Base-by-base conservation (phyloP, 2,113 vertebrate species). In the Notothenia coriiceps region DNA sequence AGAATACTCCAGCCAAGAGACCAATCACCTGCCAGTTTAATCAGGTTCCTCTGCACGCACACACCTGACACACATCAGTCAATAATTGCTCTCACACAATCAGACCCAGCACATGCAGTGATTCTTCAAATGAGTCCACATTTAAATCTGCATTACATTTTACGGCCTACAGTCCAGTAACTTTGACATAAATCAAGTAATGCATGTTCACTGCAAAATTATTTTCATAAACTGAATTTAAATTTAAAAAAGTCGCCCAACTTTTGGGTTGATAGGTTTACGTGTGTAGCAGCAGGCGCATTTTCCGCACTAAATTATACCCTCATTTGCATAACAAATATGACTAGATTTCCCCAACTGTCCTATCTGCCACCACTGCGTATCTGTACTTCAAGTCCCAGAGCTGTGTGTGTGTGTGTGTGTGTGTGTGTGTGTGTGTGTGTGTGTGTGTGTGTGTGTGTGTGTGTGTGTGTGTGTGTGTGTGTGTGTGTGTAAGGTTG, bases 271-370 rank as follows among this genome's bases (percentile, higher is more conserved):
- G 6, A 60, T 51, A 43, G 55, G 3, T 47, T 56, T 33, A 35
- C 10, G 66, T 73, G n/a, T 57, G 62, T 44, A 56, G 56, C 61
- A 10, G 10, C 35, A 40, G 6, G 35, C 35, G 35, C 73, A 77
- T 40, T 40, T 40, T 11, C 61, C 11, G 62, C 73, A 44, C 15
- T 70, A 44, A 63, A 74, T 72, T 43, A 56, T 55, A 22, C 47
- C 40, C 55, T 51, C 22, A 80, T 84, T 82, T 84, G 56, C 73
- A 80, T 86, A 22, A 74, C 71, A 20, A 74, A 80, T 46, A 70
- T 62, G 25, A 66, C 47, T 59, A 66, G 29, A 82, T 66, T 75
- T 5, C 22, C 44, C 12, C 64, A n/a, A 12, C 56, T 72, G 49
- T 70, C 72, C 35, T 77, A 69, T 77, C 51, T 54, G 59, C 52